Conservation (phyloP, 2,797 vertebrate genomes). For the Pterois miles region DNA sequence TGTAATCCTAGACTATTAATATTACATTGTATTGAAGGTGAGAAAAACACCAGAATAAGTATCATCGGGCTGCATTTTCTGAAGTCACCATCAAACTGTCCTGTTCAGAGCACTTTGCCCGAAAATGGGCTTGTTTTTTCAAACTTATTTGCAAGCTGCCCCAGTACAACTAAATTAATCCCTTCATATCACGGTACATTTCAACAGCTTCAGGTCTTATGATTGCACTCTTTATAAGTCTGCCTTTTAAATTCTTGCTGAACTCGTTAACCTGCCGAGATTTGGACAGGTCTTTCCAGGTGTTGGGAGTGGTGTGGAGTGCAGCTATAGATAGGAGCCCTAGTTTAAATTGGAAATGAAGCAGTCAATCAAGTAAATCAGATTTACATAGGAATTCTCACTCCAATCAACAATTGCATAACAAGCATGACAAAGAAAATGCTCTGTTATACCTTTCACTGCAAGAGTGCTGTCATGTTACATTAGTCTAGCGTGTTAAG, state of each 20-base stretch:
- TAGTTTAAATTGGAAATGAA: neutral
- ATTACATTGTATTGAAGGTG: neutral
- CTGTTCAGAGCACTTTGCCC: neutral
- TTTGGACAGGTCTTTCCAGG: neutral
- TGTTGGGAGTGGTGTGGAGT: neutral
- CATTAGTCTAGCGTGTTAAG: too few relatives aligned
- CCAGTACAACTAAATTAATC: neutral
- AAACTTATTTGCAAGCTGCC: neutral
- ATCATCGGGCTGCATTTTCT: neutral
- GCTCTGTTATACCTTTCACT: neutral
- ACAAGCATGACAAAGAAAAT: neutral
- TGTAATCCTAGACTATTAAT: neutral
- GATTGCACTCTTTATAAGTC: rapidly evolving
- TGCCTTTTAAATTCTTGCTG: neutral
- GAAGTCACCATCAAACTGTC: neutral
- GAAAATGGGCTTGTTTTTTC: neutral
- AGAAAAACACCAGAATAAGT: neutral
- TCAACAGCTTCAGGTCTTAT: neutral
- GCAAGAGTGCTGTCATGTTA: neutral
- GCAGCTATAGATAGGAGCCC: neutral
- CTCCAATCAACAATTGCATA: neutral
- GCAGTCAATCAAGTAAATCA: neutral
- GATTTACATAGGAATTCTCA: neutral
- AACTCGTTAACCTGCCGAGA: neutral
- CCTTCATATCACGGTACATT: neutral